Conservation (phyloP, 2,113 vertebrate genomes). For the Colius striatus region DNA sequence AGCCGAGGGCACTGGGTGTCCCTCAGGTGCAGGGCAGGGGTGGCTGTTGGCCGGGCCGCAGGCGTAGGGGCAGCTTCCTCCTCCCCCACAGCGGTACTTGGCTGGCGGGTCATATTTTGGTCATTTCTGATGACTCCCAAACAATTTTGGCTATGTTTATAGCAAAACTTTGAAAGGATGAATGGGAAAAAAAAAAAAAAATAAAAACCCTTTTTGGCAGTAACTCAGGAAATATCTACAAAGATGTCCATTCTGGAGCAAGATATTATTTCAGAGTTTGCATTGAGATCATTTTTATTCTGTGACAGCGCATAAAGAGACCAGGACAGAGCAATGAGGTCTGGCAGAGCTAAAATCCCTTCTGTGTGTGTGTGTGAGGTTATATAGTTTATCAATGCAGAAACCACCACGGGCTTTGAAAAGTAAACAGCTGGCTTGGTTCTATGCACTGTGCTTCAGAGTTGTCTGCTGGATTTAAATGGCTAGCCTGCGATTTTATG, state of each 20-base stretch:
- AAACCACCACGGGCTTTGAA: conserved; percentile 63
- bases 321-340: conserved; percentile 40
- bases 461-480: conserved; percentile 32
- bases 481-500: background rate
- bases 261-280: conserved; percentile 51
- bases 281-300: conserved; percentile 55
- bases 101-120: conserved; percentile 5
- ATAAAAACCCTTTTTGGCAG: conserved; percentile 51
- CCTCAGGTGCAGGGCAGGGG: background rate
- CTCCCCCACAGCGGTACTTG: background rate
- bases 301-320: conserved; percentile 53
- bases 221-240: conserved; percentile 55
- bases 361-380: conserved; percentile 60
- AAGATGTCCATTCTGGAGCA: conserved; percentile 46
- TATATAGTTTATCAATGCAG: conserved; percentile 67
- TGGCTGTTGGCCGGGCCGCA: background rate
- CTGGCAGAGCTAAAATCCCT: conserved; percentile 62
- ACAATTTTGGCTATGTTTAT: conserved; percentile 28
- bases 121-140: conserved; percentile 17
- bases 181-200: conserved; percentile 2
- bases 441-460: background rate
- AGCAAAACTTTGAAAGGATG: conserved; percentile 57
- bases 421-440: conserved; percentile 58
- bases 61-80: background rate
- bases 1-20: rapidly evolving